Conservation (phyloP, 2,888 invertebrate species). For the Drosophila cognata region DNA sequence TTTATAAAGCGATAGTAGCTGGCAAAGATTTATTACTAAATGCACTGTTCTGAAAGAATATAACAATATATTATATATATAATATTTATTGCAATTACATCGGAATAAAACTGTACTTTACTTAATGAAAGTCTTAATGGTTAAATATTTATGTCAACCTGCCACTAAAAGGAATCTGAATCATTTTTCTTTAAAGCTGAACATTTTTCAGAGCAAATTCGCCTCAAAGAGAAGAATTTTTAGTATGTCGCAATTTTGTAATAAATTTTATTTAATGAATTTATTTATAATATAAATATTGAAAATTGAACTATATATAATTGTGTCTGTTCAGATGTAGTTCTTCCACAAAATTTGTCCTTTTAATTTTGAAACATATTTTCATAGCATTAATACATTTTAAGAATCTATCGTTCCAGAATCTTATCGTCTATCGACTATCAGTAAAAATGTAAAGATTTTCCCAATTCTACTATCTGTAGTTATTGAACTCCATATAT, state of each 20-base stretch:
- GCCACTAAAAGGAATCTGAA: not conserved
- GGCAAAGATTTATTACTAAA: not conserved
- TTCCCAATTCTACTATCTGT: not conserved
- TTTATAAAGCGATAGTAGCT: not conserved
- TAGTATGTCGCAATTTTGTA: not conserved
- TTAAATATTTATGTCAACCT: too few species aligned
- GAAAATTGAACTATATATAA: not conserved
- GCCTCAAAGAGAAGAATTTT: too few species aligned
- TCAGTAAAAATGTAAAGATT: not conserved
- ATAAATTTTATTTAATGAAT: not conserved
- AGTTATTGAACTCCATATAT: not conserved
- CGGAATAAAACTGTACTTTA: too few species aligned
- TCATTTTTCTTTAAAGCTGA: too few species aligned
- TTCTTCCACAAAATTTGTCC: too few species aligned
- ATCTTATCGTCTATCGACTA: not conserved
- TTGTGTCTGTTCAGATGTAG: too few species aligned
- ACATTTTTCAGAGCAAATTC: too few species aligned
- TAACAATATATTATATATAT: not conserved
- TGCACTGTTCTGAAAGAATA: not conserved
- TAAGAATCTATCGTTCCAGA: not conserved
- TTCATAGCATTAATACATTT: too few species aligned
- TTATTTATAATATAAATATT: not conserved
- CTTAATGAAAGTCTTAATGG: not conserved
- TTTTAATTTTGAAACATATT: too few species aligned
- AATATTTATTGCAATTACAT: too few species aligned